A percentile compares a stretch with the other conserved stretches of the same genome.
Conservation (phyloP, 2,797 vertebrate species). For the Prionace glauca region DNA sequence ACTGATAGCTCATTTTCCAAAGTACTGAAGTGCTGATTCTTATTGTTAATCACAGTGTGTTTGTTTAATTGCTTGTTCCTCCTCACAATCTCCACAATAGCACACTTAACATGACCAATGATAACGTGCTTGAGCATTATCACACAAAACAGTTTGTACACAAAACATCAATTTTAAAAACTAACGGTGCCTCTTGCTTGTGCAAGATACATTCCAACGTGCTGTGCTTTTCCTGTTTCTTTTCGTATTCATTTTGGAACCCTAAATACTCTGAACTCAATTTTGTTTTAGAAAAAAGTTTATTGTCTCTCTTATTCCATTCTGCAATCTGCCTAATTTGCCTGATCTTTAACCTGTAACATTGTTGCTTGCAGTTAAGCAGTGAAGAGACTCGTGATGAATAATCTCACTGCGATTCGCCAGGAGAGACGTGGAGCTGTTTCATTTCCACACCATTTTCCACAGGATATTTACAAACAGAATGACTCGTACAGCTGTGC, state of each 20-base stretch:
- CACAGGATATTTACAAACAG: not conserved
- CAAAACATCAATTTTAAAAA: not conserved
- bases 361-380: not conserved
- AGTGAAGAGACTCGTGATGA: not conserved
- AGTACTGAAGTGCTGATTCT: not conserved
- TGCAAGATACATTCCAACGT: not conserved
- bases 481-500: conserved; percentile 19
- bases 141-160: not conserved
- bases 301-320: not conserved
- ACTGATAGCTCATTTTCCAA: not conserved
- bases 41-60: not conserved
- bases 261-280: not conserved
- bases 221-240: not conserved
- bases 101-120: not conserved
- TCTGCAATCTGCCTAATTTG: not conserved
- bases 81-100: not conserved
- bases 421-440: not conserved
- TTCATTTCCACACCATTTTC: conserved; percentile 8
- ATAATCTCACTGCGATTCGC: conserved; percentile 2
- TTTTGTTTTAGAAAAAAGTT: not conserved
- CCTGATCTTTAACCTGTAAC: not conserved
- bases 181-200: not conserved
- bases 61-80: not conserved
- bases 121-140: not conserved
- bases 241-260: not conserved